phyloP scores from a whole-genome alignment of 1,140 invertebrate genomes.

The Scaptodrosophila lebanonensis region DNA sequence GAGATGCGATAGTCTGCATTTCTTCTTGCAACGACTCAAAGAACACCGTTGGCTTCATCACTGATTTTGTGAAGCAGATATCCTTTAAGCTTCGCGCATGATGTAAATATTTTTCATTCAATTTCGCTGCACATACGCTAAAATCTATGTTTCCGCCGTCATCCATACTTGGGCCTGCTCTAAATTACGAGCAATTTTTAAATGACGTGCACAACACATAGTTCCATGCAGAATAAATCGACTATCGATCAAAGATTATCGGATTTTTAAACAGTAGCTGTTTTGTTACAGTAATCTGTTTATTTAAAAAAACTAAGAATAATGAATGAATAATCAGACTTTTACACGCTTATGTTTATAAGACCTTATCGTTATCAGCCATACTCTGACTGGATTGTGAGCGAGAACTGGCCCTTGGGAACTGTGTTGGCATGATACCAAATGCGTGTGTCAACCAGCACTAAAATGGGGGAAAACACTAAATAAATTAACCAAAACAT shows the following conservation, averaged over 20 bases:
- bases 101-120: constrained; percentile 29
- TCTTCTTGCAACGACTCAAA: constrained; percentile 36
- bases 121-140: constrained; percentile 24
- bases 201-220: too few species aligned
- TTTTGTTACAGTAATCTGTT: not conserved
- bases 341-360: not conserved
- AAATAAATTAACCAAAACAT: not conserved
- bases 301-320: not conserved
- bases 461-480: constrained; percentile 78
- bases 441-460: constrained; percentile 91
- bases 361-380: constrained; percentile 79
- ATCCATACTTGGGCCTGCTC: constrained; percentile 28
- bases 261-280: too few species aligned
- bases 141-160: constrained; percentile 24
- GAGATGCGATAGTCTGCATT: constrained; percentile 27
- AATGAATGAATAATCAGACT: not conserved
- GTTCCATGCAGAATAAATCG: too few species aligned
- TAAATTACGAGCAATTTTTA: not conserved
- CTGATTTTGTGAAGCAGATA: constrained; percentile 38
- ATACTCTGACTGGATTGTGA: constrained; percentile 95
- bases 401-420: constrained; percentile 88
- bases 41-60: constrained; percentile 41
- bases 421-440: constrained; percentile 95
- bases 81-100: constrained; percentile 37
- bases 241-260: too few species aligned